These are phyloP conservation scores for Melipona quadrifasciata DNA, from an alignment of 1,140 invertebrate species.

Conservation along the genomic window DNA sequence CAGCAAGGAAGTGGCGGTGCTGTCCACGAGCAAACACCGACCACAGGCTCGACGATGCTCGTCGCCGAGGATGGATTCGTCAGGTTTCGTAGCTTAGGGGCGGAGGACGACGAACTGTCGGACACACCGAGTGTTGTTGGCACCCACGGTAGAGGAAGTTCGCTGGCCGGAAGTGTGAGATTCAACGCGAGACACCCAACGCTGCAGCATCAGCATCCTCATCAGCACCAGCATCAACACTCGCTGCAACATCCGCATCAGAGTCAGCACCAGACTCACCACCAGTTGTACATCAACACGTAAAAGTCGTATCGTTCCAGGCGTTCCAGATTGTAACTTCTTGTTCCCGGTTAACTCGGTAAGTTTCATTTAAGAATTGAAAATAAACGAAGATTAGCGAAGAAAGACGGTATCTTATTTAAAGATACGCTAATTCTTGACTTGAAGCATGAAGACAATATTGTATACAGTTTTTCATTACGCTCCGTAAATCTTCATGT, in stretches of 20 bases:
- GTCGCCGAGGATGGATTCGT: constrained; percentile 93
- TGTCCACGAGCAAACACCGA: constrained; percentile 74
- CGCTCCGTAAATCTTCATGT: not conserved
- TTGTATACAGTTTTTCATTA: not conserved
- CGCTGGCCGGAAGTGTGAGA: constrained; percentile 77
- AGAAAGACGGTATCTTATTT: not conserved
- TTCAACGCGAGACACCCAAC: constrained; percentile 75
- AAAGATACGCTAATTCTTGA: too few species aligned
- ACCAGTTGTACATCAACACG: constrained; percentile 73
- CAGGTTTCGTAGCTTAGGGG: constrained; percentile 88
- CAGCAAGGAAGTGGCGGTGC: constrained; percentile 40
- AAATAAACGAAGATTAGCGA: not conserved
- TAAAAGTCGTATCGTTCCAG: constrained; percentile 52
- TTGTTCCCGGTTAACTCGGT: constrained; percentile 50
- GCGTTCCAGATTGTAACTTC: constrained; percentile 37
- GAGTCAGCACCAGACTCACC: constrained; percentile 67
- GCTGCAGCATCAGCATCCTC: constrained; percentile 68
- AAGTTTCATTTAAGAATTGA: constrained; percentile 11
- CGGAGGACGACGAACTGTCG: constrained; percentile 76
- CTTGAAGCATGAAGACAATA: too few species aligned
- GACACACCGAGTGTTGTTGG: constrained; percentile 77
- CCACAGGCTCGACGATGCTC: constrained; percentile 85
- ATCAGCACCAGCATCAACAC: constrained; percentile 67
- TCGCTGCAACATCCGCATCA: constrained; percentile 63
- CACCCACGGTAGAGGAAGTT: constrained; percentile 76